Percentiles rank a stretch among this genome's conserved stretches.
Evolutionary conservation across 53 echinoderm and acorn worm genomes (phyloP).

Genomic region (Mesocentrotus franciscanus): DNA sequence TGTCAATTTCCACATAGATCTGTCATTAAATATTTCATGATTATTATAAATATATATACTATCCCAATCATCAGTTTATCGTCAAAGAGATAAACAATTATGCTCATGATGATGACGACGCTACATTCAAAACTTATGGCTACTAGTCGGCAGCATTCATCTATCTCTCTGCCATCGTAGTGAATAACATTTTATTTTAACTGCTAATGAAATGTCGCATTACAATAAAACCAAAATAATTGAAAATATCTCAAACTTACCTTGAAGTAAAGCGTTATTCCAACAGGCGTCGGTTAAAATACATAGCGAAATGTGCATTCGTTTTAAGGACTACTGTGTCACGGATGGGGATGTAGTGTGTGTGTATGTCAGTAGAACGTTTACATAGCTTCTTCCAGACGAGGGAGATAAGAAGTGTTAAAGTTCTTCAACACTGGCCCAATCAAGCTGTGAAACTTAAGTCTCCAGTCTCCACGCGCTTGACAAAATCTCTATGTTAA

Average conservation of each 20-base stretch:
- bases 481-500: neutral
- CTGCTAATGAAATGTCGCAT: neutral
- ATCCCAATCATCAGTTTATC: too few species aligned
- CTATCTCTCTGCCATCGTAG: neutral
- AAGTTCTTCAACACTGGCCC: neutral
- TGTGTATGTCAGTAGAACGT: neutral
- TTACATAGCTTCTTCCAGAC: neutral
- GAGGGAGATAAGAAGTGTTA: neutral
- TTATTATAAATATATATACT: too few species aligned
- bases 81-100: neutral
- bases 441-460: neutral
- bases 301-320: neutral
- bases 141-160: too few species aligned
- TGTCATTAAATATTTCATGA: too few species aligned
- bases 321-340: neutral
- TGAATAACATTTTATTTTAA: neutral
- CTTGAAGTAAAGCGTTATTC: neutral
- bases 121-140: neutral
- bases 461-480: neutral
- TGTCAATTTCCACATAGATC: too few species aligned
- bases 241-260: neutral
- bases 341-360: neutral
- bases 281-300: neutral
- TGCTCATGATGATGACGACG: neutral
- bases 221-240: neutral